phyloP scores from a whole-genome alignment of 2,113 vertebrate genomes.

The Anolis sagrei region DNA sequence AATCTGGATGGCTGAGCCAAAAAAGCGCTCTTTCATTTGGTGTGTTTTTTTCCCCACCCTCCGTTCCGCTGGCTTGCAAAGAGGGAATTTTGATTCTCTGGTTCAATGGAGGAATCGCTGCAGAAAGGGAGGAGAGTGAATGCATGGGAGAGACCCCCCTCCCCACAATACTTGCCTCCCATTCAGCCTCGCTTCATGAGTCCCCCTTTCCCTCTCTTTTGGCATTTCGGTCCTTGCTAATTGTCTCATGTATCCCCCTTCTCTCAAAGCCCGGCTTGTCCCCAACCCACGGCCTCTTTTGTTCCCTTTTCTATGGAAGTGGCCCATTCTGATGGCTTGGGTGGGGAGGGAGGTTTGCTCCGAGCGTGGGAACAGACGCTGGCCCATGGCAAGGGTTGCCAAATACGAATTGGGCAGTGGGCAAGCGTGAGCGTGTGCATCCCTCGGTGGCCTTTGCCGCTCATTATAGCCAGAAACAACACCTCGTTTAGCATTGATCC shows the following conservation, averaged over 20 bases:
- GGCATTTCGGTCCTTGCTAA: not conserved
- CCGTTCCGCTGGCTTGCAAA: not conserved
- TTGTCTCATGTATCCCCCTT: not conserved
- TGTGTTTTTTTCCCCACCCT: not conserved
- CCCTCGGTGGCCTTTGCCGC: not conserved
- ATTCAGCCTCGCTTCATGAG: not conserved
- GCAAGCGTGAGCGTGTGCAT: not conserved
- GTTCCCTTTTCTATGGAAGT: constrained; percentile 14
- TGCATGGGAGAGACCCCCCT: not conserved
- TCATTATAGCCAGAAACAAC: not conserved
- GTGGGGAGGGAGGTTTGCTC: not conserved
- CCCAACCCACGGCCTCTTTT: not conserved
- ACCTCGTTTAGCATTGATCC: not conserved
- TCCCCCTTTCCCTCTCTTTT: not conserved
- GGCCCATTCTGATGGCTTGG: not conserved
- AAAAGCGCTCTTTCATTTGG: not conserved
- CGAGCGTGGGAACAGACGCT: constrained; percentile 15
- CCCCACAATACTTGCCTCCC: not conserved
- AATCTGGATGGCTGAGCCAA: not conserved
- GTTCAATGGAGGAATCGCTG: too few species aligned
- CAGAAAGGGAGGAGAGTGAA: not conserved
- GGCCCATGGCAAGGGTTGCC: not conserved
- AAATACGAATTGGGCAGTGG: not conserved
- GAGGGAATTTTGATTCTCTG: not conserved
- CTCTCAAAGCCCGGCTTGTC: constrained; percentile 9